Evolutionary conservation across 2,113 vertebrate genomes (phyloP).

Genomic region (Uria lomvia): DNA sequence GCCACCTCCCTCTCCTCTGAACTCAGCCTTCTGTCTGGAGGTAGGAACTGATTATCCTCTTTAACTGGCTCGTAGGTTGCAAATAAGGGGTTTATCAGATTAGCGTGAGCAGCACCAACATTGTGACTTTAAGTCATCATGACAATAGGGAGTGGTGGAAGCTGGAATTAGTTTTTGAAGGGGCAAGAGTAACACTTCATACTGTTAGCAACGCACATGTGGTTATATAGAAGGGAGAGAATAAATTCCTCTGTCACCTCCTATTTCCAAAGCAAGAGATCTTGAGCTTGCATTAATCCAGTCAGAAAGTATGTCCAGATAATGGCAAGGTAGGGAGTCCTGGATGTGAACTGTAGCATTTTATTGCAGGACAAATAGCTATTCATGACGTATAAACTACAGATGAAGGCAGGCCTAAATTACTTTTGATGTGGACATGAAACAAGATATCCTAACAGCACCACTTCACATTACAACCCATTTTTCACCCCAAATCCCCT

Average conservation of each 20-base stretch:
- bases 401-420: background rate
- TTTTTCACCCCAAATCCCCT: background rate
- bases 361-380: background rate
- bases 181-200: background rate
- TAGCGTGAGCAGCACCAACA: background rate
- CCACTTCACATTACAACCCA: background rate
- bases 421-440: background rate
- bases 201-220: background rate
- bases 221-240: background rate
- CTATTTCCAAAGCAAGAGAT: background rate
- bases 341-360: background rate
- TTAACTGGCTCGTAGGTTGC: background rate
- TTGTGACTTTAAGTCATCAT: background rate
- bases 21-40: background rate
- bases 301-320: background rate
- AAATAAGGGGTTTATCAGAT: background rate
- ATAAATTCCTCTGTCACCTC: background rate
- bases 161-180: background rate
- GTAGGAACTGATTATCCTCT: background rate
- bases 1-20: background rate
- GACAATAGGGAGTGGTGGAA: background rate
- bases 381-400: background rate
- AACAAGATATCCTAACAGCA: background rate
- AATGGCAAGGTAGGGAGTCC: background rate
- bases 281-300: background rate